phyloP scores from a whole-genome alignment of 2,888 invertebrate genomes.

The Drosophila kambysellisi region DNA sequence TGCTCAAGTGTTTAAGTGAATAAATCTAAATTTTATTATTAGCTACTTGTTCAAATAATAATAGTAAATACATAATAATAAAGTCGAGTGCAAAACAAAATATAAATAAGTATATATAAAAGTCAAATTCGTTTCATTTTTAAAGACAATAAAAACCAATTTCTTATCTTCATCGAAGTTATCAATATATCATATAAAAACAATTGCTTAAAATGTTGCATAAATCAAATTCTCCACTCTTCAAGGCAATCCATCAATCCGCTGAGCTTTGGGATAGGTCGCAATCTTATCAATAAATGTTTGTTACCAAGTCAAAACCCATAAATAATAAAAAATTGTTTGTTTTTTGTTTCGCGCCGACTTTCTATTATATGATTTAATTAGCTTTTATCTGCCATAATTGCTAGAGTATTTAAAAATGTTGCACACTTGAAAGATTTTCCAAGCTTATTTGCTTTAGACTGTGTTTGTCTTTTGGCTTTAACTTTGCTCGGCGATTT shows the following conservation, averaged over 20 bases:
- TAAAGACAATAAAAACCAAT: neutral
- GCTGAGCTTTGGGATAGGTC: constrained; percentile 5
- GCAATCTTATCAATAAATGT: neutral
- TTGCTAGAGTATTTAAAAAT: constrained; percentile 13
- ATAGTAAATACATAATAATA: too few species aligned
- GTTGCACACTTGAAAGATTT: constrained; percentile 1
- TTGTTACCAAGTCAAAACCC: neutral
- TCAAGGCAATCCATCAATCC: neutral
- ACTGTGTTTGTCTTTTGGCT: constrained; percentile 25
- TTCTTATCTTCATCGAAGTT: neutral
- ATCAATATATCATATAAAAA: neutral
- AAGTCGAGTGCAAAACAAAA: too few species aligned
- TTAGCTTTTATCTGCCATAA: neutral
- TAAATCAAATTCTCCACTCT: neutral
- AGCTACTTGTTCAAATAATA: too few species aligned
- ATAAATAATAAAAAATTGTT: neutral
- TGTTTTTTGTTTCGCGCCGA: neutral
- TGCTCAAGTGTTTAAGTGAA: neutral
- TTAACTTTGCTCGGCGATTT: constrained; percentile 19
- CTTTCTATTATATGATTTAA: neutral
- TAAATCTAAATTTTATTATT: neutral
- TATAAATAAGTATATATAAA: neutral
- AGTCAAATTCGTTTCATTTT: neutral
- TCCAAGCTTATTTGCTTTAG: neutral
- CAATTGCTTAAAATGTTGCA: neutral